Base-by-base conservation (phyloP, 1,140 invertebrate genomes). In the Anoplolepis gracilipes region DNA sequence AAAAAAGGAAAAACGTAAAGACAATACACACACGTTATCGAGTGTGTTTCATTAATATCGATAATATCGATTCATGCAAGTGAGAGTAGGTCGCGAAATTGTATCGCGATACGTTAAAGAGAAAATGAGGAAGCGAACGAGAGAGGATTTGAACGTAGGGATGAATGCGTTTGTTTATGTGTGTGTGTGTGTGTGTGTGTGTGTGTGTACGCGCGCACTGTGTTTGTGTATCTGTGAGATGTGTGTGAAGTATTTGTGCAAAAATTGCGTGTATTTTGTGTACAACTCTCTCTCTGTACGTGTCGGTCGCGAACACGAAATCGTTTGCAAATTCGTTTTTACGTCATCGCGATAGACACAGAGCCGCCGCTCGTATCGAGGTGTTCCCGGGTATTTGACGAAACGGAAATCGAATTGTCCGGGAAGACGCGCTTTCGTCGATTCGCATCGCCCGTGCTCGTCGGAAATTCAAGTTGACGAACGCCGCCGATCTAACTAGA, bases 41-140 rank as follows among this genome's bases (percentile, higher is more conserved):
- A 72, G 25, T 57, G 65, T 46, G 78, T n/a, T 19, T 82, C 36
- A 39, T 33, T 59, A 64, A 79, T 79, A 79, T 79, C 59, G 75
- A 65, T 81, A 57, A 81, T 81, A 70, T 70, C 59, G 81, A 87
- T 33, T 88, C 87, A 88, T 88, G 87, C 87, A 88, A 67, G 65
- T 88, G 86, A 88, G 64, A 65, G 70, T 61, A 78, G 57, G 49
- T 88, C 81, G 72, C 76, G 65, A 78, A n/a, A 42, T 87, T 39
- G 36, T 70, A 84, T 69, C 36, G 70, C 73, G 55, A 39, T 69
- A 70, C 81, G 57, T 77, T 65, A 59, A 65, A 85, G 69, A 85
- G n/a, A 28, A 85, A 65, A 86, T 46, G 62, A 67, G 30, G 39
- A 77, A 73, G 82, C 36, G 70, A 87, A 59, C 28, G 53, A 72